Evolutionary conservation across 2,797 vertebrate species (phyloP), one percentile per base, ranked within the genome.

Genomic region (Tragopan temminckii): DNA sequence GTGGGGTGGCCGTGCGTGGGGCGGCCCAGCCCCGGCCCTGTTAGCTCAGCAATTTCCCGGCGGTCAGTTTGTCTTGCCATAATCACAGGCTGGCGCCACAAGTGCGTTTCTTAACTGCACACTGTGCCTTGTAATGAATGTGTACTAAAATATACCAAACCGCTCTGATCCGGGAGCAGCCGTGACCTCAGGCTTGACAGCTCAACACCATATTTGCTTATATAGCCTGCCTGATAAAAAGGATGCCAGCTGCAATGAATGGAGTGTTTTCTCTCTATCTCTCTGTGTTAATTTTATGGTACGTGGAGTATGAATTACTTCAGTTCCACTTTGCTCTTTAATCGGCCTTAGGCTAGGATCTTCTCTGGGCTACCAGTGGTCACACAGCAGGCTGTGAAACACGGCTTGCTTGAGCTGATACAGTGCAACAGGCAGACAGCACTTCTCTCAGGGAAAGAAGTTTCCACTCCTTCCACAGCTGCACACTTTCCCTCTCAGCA

Each of bases 41-140:
- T 99, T 98, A 98, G 98, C 98, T 99, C 98, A 99, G 98, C 98
- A 98, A 97, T 99, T 99, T 99, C 98, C 97, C 97, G 93, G 98
- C 97, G 99, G 99, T 99, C 98, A 98, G 98, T 95, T 98, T 20
- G 98, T 99, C 99, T 99, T 99, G 97, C 99, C 99, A 99, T 98
- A 99, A 99, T 99, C 98, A 98, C 97, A 98, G 43, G 85, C 98
- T 99, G 98, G 98, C 98, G 98, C 98, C 99, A 98, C 98, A 98
- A 98, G 98, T 96, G 97, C 95, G 80, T 97, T 98, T 96, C 98
- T 98, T 98, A 98, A 98, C 98, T 98, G 98, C 98, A 97, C 94
- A 94, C 97, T 99, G 98, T 98, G 96, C 98, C 98, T 98, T 95
- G 97, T 99, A 99, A 99, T 99, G 98, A 99, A 98, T 98, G 98